Evolutionary conservation across 1,140 invertebrate species (phyloP), one percentile per base, ranked within the genome.

Genomic region (Saccostrea glomerata): DNA sequence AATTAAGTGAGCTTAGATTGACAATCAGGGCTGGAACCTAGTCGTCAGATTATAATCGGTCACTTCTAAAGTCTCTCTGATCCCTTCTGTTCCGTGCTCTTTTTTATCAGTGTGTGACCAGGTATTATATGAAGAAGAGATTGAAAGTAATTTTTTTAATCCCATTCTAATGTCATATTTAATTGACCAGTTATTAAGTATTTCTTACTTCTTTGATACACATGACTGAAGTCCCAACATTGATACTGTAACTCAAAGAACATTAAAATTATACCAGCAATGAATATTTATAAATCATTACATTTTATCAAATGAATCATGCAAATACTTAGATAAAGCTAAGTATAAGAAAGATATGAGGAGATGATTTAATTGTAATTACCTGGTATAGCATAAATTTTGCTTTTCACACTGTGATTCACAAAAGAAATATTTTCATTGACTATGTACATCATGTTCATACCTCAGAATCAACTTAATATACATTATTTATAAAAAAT

Each of bases 231-330:
- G 17, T 63, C 58, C 58, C 0, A 17, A 20, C 1, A 60, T 60
- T 15, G 13, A 17, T 17, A 60, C 4, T 60, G 58, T 60, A 20
- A 60, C 20, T 4, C 13, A 0, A 3, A 6, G 17, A 17, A 17
- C 58, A 63, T 20, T 36, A 36, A 63, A n/a, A 63, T 20, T 20
- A 17, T n/a, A 63, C 17, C 13, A 73, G 15, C 60, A 73, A 73
- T 73, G 70, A 73, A 73, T 30, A 73, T 30, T 73, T 25, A 73
- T 73, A 30, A 73, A 73, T 25, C 25, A 73, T 30, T 73, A 73
- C 13, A 73, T 73, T 11, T 73, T 73, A 73, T 73, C 70, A 36
- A 17, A 15, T 13, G 25, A 73, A 73, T 73, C 30, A 30, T 36
- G 70, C 13, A 12, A 73, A 36, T 30, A 73, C 30, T 40, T 73